Conservation (phyloP, 2,888 invertebrate species). For the Mesochorus sp. region DNA sequence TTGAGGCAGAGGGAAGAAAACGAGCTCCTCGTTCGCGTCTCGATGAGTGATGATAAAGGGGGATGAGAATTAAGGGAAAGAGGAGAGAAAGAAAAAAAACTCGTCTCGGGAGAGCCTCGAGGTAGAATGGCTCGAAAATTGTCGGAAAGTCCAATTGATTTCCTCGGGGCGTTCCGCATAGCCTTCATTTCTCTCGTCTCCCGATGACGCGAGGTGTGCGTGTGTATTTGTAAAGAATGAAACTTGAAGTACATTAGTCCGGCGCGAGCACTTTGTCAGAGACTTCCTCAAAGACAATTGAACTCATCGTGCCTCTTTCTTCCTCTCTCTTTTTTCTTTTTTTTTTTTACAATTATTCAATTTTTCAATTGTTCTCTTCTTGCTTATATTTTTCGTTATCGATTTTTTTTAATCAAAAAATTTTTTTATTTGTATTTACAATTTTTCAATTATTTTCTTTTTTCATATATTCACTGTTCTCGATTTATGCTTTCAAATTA, state of each 20-base stretch:
- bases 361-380: no score
- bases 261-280: conserved; percentile 27
- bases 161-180: conserved; percentile 44
- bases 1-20: conserved; percentile 9
- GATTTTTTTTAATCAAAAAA: no score
- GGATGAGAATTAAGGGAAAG: no score
- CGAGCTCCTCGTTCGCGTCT: not conserved
- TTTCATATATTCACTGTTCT: no score
- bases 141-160: conserved; percentile 54
- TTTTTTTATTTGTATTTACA: no score
- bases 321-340: no score
- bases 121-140: conserved; percentile 47
- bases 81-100: not conserved
- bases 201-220: not conserved
- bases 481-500: no score
- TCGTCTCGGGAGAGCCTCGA: conserved; percentile 32
- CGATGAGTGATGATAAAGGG: conserved; percentile 40
- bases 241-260: not conserved
- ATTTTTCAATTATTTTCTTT: no score
- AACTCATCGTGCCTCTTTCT: conserved; percentile 24
- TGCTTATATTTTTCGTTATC: no score
- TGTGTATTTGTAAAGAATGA: not conserved
- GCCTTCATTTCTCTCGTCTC: not conserved
- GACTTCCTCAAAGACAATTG: conserved; percentile 58
- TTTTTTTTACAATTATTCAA: no score